Conservation (phyloP, 2,797 vertebrate genomes). For the Anas bernieri region DNA sequence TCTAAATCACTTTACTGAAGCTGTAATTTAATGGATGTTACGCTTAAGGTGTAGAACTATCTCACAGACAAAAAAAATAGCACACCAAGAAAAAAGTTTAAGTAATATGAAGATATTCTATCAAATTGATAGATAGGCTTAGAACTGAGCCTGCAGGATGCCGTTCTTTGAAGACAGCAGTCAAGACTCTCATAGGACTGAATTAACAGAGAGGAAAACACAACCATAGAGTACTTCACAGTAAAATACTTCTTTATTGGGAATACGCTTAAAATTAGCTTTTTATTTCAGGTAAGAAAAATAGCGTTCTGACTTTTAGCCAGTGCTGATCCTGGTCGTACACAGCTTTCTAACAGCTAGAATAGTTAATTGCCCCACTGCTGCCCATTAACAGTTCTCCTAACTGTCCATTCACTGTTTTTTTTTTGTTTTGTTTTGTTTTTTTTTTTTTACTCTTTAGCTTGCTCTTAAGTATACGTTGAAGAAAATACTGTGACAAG, state of each 20-base stretch:
- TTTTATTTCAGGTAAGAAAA: slow-evolving; percentile 63
- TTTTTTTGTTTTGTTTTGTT: background rate
- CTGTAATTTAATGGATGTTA: slow-evolving; percentile 34
- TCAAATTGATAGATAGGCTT: background rate
- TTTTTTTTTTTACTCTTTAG: background rate
- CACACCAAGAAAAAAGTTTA: background rate
- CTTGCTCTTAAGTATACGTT: background rate
- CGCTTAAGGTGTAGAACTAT: background rate
- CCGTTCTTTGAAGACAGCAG: background rate
- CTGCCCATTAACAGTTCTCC: slow-evolving; percentile 5
- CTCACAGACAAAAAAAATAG: slow-evolving; percentile 21
- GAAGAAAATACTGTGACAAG: background rate
- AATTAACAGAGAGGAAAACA: slow-evolving; percentile 33
- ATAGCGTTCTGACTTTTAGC: slow-evolving; percentile 65
- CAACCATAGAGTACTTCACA: slow-evolving; percentile 39
- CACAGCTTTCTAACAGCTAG: slow-evolving; percentile 9
- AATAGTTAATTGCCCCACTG: background rate
- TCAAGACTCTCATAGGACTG: slow-evolving; percentile 17
- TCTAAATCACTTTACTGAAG: slow-evolving; percentile 38
- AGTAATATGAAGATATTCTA: slow-evolving; percentile 12
- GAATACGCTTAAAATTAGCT: slow-evolving; percentile 60
- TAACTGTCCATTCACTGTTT: background rate
- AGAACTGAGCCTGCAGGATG: background rate
- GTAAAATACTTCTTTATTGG: slow-evolving; percentile 63
- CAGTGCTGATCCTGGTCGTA: slow-evolving; percentile 32